Percentiles rank a stretch among this genome's conserved stretches.
Conservation (phyloP, 2,797 vertebrate genomes). For the Florisuga fusca region DNA sequence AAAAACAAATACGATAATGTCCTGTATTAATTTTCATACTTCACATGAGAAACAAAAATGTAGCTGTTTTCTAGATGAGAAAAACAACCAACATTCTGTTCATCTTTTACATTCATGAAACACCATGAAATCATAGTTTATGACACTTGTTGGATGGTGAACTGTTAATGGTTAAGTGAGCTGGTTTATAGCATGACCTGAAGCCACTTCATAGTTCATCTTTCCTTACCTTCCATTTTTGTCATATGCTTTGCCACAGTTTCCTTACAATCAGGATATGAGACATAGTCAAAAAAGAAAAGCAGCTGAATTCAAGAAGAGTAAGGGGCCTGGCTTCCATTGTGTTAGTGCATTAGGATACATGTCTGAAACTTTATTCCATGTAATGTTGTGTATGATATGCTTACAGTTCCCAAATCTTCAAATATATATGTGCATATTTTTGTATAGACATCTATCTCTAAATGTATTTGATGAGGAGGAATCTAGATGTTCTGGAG, state of each 20-base stretch:
- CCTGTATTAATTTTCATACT: not conserved
- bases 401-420: not conserved
- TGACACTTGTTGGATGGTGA: not conserved
- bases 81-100: not conserved
- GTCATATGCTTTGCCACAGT: not conserved
- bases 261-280: not conserved
- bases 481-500: not conserved
- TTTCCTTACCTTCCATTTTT: not conserved
- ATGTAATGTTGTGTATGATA: not conserved
- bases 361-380: not conserved
- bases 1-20: not conserved
- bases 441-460: rapidly evolving
- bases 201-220: not conserved
- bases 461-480: not conserved
- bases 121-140: not conserved
- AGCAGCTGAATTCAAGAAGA: not conserved
- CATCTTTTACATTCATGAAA: not conserved
- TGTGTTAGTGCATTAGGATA: not conserved
- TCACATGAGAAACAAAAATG: not conserved
- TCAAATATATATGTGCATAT: rapidly evolving
- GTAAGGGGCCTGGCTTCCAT: not conserved
- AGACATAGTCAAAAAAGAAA: not conserved
- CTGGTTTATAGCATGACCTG: not conserved
- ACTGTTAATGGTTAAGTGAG: not conserved
- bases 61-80: not conserved